Evolutionary conservation across 2,113 vertebrate species (phyloP).

Genomic region (Brevimyrus niger): DNA sequence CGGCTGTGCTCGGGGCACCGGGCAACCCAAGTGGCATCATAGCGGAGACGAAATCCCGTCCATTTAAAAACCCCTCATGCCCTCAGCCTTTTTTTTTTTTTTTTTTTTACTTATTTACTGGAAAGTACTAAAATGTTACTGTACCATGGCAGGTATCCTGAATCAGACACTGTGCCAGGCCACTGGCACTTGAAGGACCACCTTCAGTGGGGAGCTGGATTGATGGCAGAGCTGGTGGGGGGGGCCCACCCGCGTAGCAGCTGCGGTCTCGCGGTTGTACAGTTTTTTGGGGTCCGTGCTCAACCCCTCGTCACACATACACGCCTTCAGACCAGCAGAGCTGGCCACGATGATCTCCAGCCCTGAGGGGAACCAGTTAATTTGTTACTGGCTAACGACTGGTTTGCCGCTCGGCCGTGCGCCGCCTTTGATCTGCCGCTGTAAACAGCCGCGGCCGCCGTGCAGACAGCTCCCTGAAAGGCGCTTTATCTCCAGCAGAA

Average conservation of each 20-base stretch:
- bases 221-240: background rate
- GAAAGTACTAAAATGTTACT: background rate
- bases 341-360: background rate
- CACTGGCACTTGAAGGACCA: background rate
- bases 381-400: conserved; percentile 59
- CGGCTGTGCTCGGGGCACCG: no score
- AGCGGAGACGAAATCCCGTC: background rate
- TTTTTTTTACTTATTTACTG: background rate
- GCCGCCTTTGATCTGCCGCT: conserved; percentile 66
- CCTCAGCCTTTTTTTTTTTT: background rate
- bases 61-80: background rate
- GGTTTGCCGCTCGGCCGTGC: conserved; percentile 57
- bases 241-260: background rate
- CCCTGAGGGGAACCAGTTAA: conserved; percentile 48
- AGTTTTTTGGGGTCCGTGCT: background rate
- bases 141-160: background rate
- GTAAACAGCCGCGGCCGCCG: conserved; percentile 52
- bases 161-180: background rate
- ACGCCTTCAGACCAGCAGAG: background rate
- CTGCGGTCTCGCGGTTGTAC: background rate
- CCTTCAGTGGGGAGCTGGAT: background rate
- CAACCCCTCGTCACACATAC: conserved; percentile 19
- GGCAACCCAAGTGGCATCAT: background rate
- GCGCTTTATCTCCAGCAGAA: conserved; percentile 57
- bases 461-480: conserved; percentile 42